phyloP scores from a whole-genome alignment of 1,140 invertebrate genomes.

The Mesaphorura yosii region DNA sequence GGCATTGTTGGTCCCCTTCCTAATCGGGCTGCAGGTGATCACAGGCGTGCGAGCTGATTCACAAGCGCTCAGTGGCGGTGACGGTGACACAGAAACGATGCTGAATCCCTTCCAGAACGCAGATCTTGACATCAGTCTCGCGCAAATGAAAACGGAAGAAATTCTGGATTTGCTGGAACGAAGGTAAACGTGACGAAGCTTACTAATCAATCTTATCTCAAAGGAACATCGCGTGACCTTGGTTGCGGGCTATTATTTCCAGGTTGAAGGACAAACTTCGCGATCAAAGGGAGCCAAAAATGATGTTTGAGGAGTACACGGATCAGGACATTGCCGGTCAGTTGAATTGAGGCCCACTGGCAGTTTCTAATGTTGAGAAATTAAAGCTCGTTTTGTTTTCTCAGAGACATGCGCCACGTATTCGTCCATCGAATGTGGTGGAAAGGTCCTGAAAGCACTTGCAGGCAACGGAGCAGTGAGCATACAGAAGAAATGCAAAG shows the following conservation, averaged over 20 bases:
- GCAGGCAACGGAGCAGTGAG: neutral
- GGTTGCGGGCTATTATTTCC: neutral
- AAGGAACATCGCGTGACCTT: neutral
- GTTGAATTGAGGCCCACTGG: too few species aligned
- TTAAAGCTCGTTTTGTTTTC: neutral
- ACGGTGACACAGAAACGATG: neutral
- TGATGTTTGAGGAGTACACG: neutral
- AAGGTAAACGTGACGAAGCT: neutral
- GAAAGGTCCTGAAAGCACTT: conserved; percentile 1
- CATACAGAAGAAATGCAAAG: conserved; percentile 6
- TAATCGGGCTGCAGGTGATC: too few species aligned
- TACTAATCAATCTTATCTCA: neutral
- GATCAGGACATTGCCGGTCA: neutral
- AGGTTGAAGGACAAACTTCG: neutral
- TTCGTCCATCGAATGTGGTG: conserved; percentile 21
- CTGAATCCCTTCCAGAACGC: neutral
- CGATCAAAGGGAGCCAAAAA: conserved; percentile 1
- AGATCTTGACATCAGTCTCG: neutral
- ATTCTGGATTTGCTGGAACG: too few species aligned
- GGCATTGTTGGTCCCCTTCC: too few species aligned
- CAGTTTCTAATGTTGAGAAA: neutral
- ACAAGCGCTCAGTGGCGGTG: neutral
- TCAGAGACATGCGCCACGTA: conserved; percentile 22
- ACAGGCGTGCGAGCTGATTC: too few species aligned
- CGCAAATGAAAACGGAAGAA: neutral